A percentile compares a stretch with the other conserved stretches of the same genome.
These are phyloP conservation scores for Mycetomoellerius zeteki DNA, from an alignment of 1,140 invertebrate species.

Conservation along the genomic window DNA sequence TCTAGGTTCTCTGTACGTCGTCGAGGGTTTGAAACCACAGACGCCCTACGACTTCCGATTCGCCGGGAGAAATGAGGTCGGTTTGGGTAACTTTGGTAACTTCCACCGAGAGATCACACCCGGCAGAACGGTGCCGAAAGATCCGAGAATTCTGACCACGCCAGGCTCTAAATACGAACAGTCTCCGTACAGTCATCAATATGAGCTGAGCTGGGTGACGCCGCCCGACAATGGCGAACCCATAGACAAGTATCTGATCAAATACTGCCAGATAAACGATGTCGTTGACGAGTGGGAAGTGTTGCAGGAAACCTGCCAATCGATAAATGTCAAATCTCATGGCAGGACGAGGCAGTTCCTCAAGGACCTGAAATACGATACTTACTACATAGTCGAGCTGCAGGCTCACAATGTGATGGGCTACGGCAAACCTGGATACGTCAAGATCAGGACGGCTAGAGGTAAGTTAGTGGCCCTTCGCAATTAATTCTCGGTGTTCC, in stretches of 20 bases:
- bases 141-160: conserved; percentile 86
- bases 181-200: conserved; percentile 91
- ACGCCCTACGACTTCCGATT: conserved; percentile 95
- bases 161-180: conserved; percentile 77
- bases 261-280: conserved; percentile 90
- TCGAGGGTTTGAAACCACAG: conserved; percentile 93
- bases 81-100: conserved; percentile 91
- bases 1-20: conserved; percentile 90
- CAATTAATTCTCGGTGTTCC: conserved; percentile 52
- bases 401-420: conserved; percentile 95
- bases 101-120: conserved; percentile 88
- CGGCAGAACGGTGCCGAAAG: conserved; percentile 87
- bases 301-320: conserved; percentile 88
- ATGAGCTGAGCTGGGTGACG: conserved; percentile 93
- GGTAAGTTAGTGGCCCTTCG: conserved; percentile 89
- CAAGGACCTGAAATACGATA: conserved; percentile 90
- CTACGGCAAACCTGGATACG: conserved; percentile 91
- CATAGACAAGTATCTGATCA: conserved; percentile 94
- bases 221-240: conserved; percentile 95
- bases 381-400: conserved; percentile 93
- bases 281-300: conserved; percentile 89
- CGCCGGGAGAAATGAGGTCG: conserved; percentile 94
- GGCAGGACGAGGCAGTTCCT: conserved; percentile 90
- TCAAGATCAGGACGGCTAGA: conserved; percentile 93
- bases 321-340: conserved; percentile 87